Base-by-base conservation (phyloP, 2,113 vertebrate genomes). In the Eurypyga helias region DNA sequence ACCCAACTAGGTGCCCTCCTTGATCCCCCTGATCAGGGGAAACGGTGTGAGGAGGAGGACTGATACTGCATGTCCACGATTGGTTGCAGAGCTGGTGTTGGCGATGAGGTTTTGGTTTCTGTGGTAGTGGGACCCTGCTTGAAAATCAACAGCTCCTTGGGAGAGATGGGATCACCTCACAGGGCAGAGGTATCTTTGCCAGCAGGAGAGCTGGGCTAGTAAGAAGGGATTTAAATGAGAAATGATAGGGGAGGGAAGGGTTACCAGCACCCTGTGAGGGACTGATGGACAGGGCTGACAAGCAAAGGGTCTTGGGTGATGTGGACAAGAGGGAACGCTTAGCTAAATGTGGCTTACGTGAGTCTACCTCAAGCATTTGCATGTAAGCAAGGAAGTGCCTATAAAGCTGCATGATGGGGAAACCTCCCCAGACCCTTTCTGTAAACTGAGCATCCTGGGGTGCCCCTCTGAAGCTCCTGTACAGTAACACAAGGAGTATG, bases 1-100 rank as follows among this genome's bases (percentile, higher is more conserved):
- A 60, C 19, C 7, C 14, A 23, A 1, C 4, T 14, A 51, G 51
- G 36, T 28, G 4, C 28, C 33, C 20, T 60, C 20, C 24, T 66
- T 3, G 0, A 20, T 66, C 16, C 9, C 12, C 8, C 14, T 5
- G 0, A 9, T 61, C 33, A 41, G 38, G 36, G 19, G 11, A 66
- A 66, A 41, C 33, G 11, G 7, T 21, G 28, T 29, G 45, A 72
- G n/a, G 23, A 67, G 21, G 33, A 48, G 24, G n/a, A 41, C 28
- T 46, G 46, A 41, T 54, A 19, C 16, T 45, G 24, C 33, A 10
- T 17, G 17, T 38, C 66, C 46, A 46, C 45, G 66, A 24, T 29
- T 66, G 43, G 14, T 29, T 60, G 38, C 49, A n/a, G 49, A 64
- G 31, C 34, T 57, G 41, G 34, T 17, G 62, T 57, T 2, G 2